Conservation (phyloP, 2,888 invertebrate genomes). For the Pegoplata infirma region DNA sequence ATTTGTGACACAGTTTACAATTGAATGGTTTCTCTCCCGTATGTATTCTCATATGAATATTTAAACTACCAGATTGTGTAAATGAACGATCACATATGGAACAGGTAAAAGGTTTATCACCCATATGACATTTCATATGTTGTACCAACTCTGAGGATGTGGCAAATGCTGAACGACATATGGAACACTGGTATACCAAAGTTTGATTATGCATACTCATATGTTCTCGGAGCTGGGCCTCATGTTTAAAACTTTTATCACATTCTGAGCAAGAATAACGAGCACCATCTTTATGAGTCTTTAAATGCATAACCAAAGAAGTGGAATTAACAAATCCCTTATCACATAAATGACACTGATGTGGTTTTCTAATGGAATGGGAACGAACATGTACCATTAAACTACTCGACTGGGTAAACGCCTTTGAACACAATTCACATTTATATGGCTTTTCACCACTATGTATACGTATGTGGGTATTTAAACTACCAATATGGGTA, state of each 20-base stretch:
- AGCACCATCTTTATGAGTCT: constrained; percentile 73
- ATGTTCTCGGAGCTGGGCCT: constrained; percentile 77
- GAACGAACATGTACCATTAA: constrained; percentile 78
- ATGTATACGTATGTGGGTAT: constrained; percentile 78
- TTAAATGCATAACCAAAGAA: constrained; percentile 74
- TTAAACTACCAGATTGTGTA: constrained; percentile 77
- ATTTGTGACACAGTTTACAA: constrained; percentile 77
- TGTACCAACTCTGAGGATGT: constrained; percentile 77
- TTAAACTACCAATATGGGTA: constrained; percentile 78
- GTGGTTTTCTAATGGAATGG: constrained; percentile 74
- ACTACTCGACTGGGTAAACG: constrained; percentile 77
- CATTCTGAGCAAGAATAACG: constrained; percentile 74
- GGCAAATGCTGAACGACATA: constrained; percentile 75
- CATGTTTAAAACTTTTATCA: constrained; percentile 77
- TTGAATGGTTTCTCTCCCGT: constrained; percentile 78
- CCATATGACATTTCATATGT: constrained; percentile 78
- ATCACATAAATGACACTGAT: constrained; percentile 77
- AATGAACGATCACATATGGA: constrained; percentile 78
- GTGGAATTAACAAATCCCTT: constrained; percentile 78
- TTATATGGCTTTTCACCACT: constrained; percentile 78
- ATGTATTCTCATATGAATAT: constrained; percentile 78
- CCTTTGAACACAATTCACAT: constrained; percentile 77
- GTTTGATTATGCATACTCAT: constrained; percentile 77
- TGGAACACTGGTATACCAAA: constrained; percentile 76
- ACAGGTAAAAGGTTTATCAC: constrained; percentile 78